Evolutionary conservation across 2,888 invertebrate species (phyloP).

Genomic region (Ptychoptera albimana): DNA sequence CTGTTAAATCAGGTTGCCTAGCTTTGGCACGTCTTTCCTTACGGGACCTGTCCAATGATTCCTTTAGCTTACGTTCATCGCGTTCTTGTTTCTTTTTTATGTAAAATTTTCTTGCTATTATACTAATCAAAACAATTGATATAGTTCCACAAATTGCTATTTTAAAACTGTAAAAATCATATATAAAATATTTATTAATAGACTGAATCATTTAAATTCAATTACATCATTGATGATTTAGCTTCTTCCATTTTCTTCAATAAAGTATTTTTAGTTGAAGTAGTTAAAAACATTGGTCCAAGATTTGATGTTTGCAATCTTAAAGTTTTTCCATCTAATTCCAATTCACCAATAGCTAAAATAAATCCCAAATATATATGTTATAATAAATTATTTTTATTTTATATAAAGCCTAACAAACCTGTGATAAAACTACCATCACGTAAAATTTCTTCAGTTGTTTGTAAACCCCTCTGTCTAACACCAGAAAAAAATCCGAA

Average conservation of each 20-base stretch:
- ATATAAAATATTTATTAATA: conserved; percentile 3
- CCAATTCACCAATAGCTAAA: conserved; percentile 56
- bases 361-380: background rate
- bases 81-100: conserved; percentile 35
- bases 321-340: conserved; percentile 44
- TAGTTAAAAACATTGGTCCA: conserved; percentile 65
- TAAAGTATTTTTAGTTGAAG: conserved; percentile 57
- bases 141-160: conserved; percentile 39
- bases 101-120: conserved; percentile 37
- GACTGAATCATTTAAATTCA: conserved; percentile 1
- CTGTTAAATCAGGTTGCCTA: conserved; percentile 39
- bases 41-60: conserved; percentile 47
- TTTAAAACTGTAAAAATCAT: conserved; percentile 31
- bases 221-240: conserved; percentile 49
- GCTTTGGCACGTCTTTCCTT: conserved; percentile 47
- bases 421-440: conserved; percentile 61
- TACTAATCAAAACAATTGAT: conserved; percentile 34
- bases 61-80: conserved; percentile 40
- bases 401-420: conserved; percentile 18
- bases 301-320: conserved; percentile 57
- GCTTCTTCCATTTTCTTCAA: conserved; percentile 56
- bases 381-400: background rate
- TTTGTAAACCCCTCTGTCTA: conserved; percentile 67
- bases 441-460: conserved; percentile 72
- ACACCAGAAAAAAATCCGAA: conserved; percentile 78